A percentile compares a stretch with the other conserved stretches of the same genome.
Conservation (phyloP, 2,888 invertebrate species). For the Dolomedes plantarius region DNA sequence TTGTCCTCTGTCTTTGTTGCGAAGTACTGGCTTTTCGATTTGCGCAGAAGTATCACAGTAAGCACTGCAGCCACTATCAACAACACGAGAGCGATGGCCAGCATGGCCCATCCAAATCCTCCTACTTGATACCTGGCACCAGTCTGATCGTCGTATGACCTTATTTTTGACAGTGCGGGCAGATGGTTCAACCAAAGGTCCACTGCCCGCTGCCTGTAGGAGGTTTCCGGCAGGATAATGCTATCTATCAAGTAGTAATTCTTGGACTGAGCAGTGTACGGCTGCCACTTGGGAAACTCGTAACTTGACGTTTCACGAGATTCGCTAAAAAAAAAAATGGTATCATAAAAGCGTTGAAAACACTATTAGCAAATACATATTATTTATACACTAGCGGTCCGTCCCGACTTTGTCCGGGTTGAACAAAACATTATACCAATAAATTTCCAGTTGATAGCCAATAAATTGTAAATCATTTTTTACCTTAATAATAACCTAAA, state of each 20-base stretch:
- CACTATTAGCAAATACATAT: too few relatives aligned
- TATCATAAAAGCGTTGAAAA: too few relatives aligned
- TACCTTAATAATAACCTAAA: too few relatives aligned
- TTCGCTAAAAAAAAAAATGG: too few relatives aligned
- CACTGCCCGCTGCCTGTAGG: conserved; percentile 44
- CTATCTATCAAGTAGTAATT: conserved; percentile 56
- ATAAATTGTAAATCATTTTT: too few relatives aligned
- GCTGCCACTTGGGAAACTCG: not conserved
- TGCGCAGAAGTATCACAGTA: not conserved
- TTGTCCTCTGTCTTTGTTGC: not conserved
- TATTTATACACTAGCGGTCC: too few relatives aligned
- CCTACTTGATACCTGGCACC: conserved; percentile 4
- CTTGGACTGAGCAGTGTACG: conserved; percentile 24
- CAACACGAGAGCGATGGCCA: not conserved
- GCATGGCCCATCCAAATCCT: conserved; percentile 57
- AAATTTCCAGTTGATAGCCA: too few relatives aligned
- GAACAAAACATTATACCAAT: too few relatives aligned
- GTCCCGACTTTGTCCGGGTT: too few relatives aligned
- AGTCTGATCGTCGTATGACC: not conserved
- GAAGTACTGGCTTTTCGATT: not conserved
- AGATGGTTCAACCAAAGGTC: conserved; percentile 67
- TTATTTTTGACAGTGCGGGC: conserved; percentile 21
- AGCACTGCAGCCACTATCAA: not conserved
- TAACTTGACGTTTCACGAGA: not conserved
- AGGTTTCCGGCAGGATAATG: not conserved